Conservation (phyloP, 2,888 invertebrate genomes). For the Megalurothrips usitatus region DNA sequence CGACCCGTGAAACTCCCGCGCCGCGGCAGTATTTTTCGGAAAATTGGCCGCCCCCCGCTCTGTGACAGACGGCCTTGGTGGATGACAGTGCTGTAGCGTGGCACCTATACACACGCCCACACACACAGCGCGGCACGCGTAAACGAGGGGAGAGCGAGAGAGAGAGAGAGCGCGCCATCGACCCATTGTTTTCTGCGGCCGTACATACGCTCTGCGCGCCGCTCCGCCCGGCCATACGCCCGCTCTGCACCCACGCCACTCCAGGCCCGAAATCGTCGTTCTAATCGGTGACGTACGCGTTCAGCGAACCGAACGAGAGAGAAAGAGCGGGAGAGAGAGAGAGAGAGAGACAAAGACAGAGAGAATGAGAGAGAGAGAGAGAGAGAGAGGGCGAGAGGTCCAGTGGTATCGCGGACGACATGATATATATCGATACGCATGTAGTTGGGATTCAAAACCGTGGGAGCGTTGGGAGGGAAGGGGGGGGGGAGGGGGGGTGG, state of each 20-base stretch:
- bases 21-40: too few species aligned
- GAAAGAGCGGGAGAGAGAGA: background rate
- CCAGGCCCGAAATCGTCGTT: too few species aligned
- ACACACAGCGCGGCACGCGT: background rate
- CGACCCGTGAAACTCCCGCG: too few species aligned
- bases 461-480: background rate
- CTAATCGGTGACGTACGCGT: background rate
- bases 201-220: background rate
- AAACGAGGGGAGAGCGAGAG: background rate
- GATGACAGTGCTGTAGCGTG: background rate
- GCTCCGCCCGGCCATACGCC: background rate
- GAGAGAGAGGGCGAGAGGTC: slow-evolving; percentile 14
- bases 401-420: background rate
- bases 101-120: background rate
- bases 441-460: slow-evolving; percentile 22
- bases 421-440: slow-evolving; percentile 1
- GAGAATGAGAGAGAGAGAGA: slow-evolving; percentile 6
- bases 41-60: too few species aligned
- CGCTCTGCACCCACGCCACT: background rate
- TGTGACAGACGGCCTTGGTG: too few species aligned
- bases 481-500: background rate
- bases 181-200: background rate
- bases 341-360: slow-evolving; percentile 10
- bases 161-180: background rate
- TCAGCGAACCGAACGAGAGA: background rate